These are phyloP conservation scores for Numida meleagris DNA, from an alignment of 2,113 vertebrate species.

Conservation along the genomic window DNA sequence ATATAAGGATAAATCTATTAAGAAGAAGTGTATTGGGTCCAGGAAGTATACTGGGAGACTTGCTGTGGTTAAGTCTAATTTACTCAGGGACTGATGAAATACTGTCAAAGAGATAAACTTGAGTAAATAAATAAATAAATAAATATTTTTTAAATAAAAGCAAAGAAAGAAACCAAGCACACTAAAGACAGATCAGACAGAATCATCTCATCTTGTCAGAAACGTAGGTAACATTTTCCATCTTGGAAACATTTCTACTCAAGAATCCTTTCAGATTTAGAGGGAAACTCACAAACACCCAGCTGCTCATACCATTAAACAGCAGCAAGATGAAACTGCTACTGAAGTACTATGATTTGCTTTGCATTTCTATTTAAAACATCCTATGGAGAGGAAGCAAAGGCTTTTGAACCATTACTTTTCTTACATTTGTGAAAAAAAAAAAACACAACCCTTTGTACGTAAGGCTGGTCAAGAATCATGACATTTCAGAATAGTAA, in stretches of 20 bases:
- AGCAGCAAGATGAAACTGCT: neutral
- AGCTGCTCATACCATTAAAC: neutral
- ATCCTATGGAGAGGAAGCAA: neutral
- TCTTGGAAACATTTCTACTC: neutral
- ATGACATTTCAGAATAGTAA: neutral
- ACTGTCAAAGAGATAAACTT: neutral
- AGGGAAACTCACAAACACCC: neutral
- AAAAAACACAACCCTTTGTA: neutral
- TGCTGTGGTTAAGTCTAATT: neutral
- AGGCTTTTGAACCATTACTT: neutral
- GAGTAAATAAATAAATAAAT: neutral
- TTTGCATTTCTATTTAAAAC: constrained; percentile 12
- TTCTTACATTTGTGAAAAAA: neutral
- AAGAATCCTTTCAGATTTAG: neutral
- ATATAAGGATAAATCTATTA: neutral
- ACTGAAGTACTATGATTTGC: neutral
- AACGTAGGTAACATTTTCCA: neutral
- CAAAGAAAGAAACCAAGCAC: neutral
- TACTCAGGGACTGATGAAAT: neutral
- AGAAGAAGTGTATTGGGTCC: neutral
- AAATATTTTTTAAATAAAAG: neutral
- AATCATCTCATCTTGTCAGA: neutral
- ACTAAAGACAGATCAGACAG: neutral
- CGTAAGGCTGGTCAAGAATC: neutral
- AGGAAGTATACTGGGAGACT: neutral